Evolutionary conservation across 1,140 invertebrate genomes (phyloP), one percentile per base, ranked within the genome.

Genomic region (Heterodera carotae): DNA sequence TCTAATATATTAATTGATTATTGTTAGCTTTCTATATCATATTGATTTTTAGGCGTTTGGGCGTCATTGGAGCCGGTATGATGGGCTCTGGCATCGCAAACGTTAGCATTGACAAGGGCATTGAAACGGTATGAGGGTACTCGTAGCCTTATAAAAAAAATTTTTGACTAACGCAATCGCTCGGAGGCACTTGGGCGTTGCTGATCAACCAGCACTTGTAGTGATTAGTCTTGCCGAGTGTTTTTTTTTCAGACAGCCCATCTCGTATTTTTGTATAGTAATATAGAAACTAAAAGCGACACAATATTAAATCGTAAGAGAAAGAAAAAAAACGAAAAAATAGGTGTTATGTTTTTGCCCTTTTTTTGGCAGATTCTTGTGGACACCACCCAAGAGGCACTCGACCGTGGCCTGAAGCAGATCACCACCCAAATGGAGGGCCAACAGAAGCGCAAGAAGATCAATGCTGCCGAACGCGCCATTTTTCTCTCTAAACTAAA

Each of bases 71-170:
- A 36, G 96, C 96, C 79, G 97, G 97, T 84, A 89, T 99, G 66
- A 98, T 98, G 96, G 96, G 96, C 59, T 95, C 95, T 62, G 97
- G 97, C 80, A 98, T 99, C 84, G 95, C 93, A n/a, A 94, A 98
- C 85, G 97, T 99, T 3, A 93, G 93, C 15, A 91, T 98, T 60
- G 95, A 98, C 86, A 99, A 99, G 89, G 94, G 94, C 25, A 94
- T 93, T 84, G 89, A 93, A 69, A 93, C 95, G 12, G 71, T 69
- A 36, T 2, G 33, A 62, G n/a, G n/a, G n/a, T n/a, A n/a, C n/a
- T n/a, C n/a, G n/a, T n/a, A n/a, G n/a, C n/a, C n/a, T n/a, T n/a
- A n/a, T n/a, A n/a, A n/a, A n/a, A n/a, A n/a, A n/a, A n/a, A n/a
- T n/a, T n/a, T n/a, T n/a, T n/a, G n/a, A n/a, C n/a, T n/a, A n/a